Conservation (phyloP, 2,888 invertebrate species). For the Trichacis sp. region DNA sequence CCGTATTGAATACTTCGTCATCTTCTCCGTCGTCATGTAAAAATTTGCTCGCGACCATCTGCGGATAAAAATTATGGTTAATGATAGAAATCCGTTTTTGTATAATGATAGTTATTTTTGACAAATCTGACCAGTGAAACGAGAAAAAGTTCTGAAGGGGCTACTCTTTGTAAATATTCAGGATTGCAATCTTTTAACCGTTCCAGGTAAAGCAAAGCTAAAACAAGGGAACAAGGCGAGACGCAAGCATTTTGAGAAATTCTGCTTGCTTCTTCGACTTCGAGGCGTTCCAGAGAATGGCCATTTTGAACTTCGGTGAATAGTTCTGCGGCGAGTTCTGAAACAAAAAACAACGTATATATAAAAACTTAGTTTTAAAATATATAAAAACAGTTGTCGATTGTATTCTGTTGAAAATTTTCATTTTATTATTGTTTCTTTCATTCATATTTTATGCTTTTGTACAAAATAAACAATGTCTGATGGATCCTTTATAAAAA, state of each 20-base stretch:
- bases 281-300: constrained; percentile 81
- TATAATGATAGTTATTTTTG: no score
- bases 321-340: constrained; percentile 86
- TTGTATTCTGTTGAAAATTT: no score
- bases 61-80: constrained; percentile 13
- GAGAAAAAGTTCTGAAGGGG: constrained; percentile 93
- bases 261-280: constrained; percentile 81
- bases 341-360: constrained; percentile 47
- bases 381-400: no score
- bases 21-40: constrained; percentile 93
- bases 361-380: background rate
- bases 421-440: no score
- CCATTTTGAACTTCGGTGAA: constrained; percentile 85
- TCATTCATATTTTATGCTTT: no score
- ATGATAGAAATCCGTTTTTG: no score
- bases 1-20: constrained; percentile 90
- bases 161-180: constrained; percentile 83
- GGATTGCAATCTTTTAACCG: constrained; percentile 85
- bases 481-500: no score
- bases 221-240: constrained; percentile 91
- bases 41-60: constrained; percentile 98
- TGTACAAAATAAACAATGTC: no score
- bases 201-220: constrained; percentile 94
- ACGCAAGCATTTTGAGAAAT: constrained; percentile 85
- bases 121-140: constrained; percentile 83